Percentiles rank a stretch among this genome's conserved stretches.
Conservation (phyloP, 1,140 invertebrate species). For the Zeugodacus cucurbitae region DNA sequence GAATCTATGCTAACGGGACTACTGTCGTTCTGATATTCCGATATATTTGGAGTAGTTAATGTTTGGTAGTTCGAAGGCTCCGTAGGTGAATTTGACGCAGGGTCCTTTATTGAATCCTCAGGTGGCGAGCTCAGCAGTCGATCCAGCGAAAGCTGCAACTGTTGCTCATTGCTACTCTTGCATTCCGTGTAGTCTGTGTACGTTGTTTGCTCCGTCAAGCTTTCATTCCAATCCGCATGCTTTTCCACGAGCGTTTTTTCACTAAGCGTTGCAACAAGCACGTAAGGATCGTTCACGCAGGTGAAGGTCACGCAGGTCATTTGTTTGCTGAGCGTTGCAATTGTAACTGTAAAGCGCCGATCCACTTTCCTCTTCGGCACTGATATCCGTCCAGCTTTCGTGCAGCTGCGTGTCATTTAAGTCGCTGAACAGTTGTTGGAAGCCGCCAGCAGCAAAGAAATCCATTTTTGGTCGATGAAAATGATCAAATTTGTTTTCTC, state of each 20-base stretch:
- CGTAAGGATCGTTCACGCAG: not conserved
- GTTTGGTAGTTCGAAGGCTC: not conserved
- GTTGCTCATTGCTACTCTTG: not conserved
- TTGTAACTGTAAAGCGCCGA: not conserved
- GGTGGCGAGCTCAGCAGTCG: not conserved
- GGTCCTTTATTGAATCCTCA: no score
- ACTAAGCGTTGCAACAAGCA: not conserved
- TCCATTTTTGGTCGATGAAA: constrained; percentile 49
- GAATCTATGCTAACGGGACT: constrained; percentile 40
- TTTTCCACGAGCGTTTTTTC: not conserved
- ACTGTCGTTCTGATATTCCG: not conserved
- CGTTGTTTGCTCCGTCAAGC: not conserved
- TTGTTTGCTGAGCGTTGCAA: not conserved
- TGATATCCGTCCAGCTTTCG: not conserved
- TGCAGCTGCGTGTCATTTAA: constrained; percentile 49
- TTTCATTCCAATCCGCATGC: not conserved
- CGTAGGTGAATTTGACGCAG: not conserved
- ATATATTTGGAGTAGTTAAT: not conserved
- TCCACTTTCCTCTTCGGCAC: not conserved
- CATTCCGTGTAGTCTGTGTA: not conserved
- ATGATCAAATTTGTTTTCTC: not conserved
- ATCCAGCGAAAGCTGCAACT: not conserved
- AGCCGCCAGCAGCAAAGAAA: constrained; percentile 62
- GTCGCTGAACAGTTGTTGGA: constrained; percentile 61
- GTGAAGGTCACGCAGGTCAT: not conserved